Evolutionary conservation across 1,140 invertebrate species (phyloP).

Genomic region (Bombus sibiricus): DNA sequence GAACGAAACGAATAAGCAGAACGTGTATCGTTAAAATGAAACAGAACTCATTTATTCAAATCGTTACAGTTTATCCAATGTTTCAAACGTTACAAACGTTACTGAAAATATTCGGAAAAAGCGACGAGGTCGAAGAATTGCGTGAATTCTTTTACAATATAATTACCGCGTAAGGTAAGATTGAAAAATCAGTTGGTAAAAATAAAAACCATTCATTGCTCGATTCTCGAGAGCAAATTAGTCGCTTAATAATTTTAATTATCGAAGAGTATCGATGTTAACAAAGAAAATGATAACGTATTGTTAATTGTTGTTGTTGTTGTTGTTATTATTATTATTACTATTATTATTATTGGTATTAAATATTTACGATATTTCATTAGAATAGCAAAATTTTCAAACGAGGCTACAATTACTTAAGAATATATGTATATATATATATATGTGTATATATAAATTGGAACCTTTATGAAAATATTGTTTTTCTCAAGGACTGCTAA

Average conservation of each 20-base stretch:
- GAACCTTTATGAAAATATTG: background rate
- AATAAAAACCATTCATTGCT: too few species aligned
- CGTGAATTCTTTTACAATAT: conserved; percentile 9
- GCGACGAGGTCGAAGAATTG: background rate
- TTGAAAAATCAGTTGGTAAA: background rate
- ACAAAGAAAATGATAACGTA: background rate
- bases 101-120: background rate
- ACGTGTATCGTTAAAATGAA: background rate
- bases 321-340: too few species aligned
- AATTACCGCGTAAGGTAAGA: background rate
- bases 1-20: conserved; percentile 15
- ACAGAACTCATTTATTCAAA: conserved; percentile 21
- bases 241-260: background rate
- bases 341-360: too few species aligned
- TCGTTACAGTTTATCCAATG: conserved; percentile 1
- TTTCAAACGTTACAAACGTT: background rate
- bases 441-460: background rate
- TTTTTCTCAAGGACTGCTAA: background rate
- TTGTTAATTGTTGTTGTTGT: background rate
- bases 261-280: background rate
- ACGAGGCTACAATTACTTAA: background rate
- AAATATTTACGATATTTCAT: too few species aligned
- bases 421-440: background rate
- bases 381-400: too few species aligned
- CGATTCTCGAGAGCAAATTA: background rate